Percentiles rank a stretch among this genome's conserved stretches.
Evolutionary conservation across 2,888 invertebrate genomes (phyloP).

Genomic region (Dolichomitus sp.): DNA sequence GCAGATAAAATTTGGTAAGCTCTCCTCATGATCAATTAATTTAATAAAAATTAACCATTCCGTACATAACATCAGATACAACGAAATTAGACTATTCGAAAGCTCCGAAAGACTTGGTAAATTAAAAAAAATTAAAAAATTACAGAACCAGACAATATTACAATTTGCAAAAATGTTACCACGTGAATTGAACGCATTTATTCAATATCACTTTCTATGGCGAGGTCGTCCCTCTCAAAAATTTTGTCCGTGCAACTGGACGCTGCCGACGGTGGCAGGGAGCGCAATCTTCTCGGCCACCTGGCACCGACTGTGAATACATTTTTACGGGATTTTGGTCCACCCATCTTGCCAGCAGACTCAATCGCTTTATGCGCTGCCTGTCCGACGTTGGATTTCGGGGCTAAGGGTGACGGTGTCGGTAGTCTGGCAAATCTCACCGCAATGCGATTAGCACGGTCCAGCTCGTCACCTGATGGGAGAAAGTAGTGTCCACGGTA

Average conservation of each 20-base stretch:
- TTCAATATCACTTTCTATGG: slow-evolving; percentile 67
- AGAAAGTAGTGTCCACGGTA: slow-evolving; percentile 80
- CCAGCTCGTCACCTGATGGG: slow-evolving; percentile 76
- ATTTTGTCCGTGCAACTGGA: slow-evolving; percentile 69
- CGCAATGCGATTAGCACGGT: slow-evolving; percentile 78
- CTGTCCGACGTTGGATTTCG: slow-evolving; percentile 66
- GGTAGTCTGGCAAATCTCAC: slow-evolving; percentile 78
- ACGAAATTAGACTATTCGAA: slow-evolving; percentile 1
- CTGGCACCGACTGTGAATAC: slow-evolving; percentile 47
- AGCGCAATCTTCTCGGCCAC: slow-evolving; percentile 67
- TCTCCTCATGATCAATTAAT: neutral
- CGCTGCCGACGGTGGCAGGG: slow-evolving; percentile 69
- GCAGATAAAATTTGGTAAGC: neutral
- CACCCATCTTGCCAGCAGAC: slow-evolving; percentile 40
- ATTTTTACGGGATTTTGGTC: slow-evolving; percentile 31
- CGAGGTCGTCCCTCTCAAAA: slow-evolving; percentile 58
- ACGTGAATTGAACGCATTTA: slow-evolving; percentile 37
- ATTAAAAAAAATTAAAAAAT: neutral
- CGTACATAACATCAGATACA: slow-evolving; percentile 21
- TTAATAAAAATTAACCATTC: slow-evolving; percentile 21
- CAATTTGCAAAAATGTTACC: neutral
- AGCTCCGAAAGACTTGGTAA: neutral
- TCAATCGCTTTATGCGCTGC: slow-evolving; percentile 53
- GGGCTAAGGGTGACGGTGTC: slow-evolving; percentile 68
- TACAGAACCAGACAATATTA: slow-evolving; percentile 23